Base-by-base conservation (phyloP, 2,797 vertebrate species). In the Cyprinodon diabolis region DNA sequence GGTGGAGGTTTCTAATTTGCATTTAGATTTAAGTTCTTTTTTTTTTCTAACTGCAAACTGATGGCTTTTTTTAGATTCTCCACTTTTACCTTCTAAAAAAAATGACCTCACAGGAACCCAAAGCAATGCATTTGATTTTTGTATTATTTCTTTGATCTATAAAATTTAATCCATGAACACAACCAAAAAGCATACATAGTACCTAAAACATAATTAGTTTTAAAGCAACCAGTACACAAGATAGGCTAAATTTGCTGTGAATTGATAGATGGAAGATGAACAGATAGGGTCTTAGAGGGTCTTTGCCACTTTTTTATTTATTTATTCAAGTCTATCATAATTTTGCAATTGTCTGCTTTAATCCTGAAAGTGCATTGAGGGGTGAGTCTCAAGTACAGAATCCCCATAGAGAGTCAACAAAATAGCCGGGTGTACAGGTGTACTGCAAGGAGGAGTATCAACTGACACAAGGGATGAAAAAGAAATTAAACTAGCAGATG, bases 1-100 rank as follows among this genome's bases (percentile, higher is more conserved):
- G 67, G 56, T 55, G 72, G 55, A 73, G 60, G 48, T 79, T 90
- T 86, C 68, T 72, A 83, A 92, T 91, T 91, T 92, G 82, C 88
- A 90, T 89, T 87, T 90, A 85, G 82, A 91, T 90, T 84, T 49
- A 55, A 66, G 83, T 79, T 79, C 66, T 68, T 66, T 67, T 47
- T 55, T 77, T 45, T 65, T 74, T 58, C 56, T 19, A 71, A 30
- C 56, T 72, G 30, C n/a, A 68, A 65, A 45, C 48, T 76, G 77
- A 77, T 78, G 75, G 69, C 81, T 72, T 71, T 76, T 84, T 88
- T 49, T 60, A 69, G 52, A 45, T 55, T 66, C 69, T 30, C 69
- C 69, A 51, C 75, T 30, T 76, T 68, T 65, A 11, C 45, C 9
- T 4, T 67, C 21, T 15, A 71, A 69, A 51, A 63, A 72, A 43